Conservation (phyloP, 2,797 vertebrate genomes). For the Malacoraja senta region DNA sequence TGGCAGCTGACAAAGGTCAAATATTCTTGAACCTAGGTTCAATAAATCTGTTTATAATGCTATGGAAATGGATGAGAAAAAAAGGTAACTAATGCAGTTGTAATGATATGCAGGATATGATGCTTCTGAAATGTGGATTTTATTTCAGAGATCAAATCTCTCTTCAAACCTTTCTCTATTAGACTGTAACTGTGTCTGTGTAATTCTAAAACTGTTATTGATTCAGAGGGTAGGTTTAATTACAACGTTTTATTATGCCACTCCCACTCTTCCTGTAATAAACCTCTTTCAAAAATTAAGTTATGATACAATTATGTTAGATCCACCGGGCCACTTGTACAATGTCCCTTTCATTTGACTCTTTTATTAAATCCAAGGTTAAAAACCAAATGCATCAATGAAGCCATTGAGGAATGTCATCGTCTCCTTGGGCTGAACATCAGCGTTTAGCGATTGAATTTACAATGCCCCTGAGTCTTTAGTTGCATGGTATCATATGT, state of each 20-base stretch:
- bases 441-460: background rate
- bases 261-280: background rate
- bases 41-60: background rate
- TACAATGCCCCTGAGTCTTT: background rate
- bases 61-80: background rate
- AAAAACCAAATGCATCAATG: background rate
- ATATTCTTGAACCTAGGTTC: background rate
- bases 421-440: background rate
- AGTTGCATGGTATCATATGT: background rate
- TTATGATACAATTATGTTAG: background rate
- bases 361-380: conserved; percentile 10
- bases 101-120: background rate
- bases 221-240: background rate
- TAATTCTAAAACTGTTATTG: background rate
- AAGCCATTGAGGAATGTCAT: background rate
- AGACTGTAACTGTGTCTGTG: background rate
- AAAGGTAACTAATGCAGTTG: background rate
- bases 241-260: too few species aligned
- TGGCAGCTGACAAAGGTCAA: too few species aligned
- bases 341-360: background rate
- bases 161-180: background rate
- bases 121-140: background rate
- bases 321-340: background rate
- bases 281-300: background rate
- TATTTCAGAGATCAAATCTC: background rate